A percentile compares a stretch with the other conserved stretches of the same genome.
These are phyloP conservation scores for Notarius quadriscutis DNA, from an alignment of 2,113 vertebrate species.

Conservation along the genomic window DNA sequence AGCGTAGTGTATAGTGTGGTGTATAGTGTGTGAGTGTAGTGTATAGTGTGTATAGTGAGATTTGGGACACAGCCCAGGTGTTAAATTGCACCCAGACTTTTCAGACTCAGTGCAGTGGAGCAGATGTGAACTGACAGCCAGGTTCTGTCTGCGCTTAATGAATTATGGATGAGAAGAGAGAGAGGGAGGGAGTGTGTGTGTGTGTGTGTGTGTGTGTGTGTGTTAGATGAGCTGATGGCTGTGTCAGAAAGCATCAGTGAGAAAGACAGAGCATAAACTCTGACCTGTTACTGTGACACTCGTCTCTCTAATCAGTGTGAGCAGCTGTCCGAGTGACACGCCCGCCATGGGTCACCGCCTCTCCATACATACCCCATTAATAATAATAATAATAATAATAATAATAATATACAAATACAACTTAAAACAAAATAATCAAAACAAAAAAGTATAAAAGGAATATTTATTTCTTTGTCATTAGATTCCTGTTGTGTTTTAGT, in stretches of 20 bases:
- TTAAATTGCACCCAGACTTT: slow-evolving; percentile 10
- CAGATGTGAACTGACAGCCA: slow-evolving; percentile 63
- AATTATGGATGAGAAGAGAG: slow-evolving; percentile 70
- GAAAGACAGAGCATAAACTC: slow-evolving; percentile 66
- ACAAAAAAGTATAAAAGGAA: not conserved
- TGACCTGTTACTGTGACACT: slow-evolving; percentile 68
- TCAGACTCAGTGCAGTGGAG: slow-evolving; percentile 35
- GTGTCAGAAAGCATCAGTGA: slow-evolving; percentile 78
- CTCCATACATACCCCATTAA: not conserved
- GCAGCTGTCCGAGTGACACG: slow-evolving; percentile 77
- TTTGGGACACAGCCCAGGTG: not conserved
- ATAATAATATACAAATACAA: not conserved
- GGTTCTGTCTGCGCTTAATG: slow-evolving; percentile 65
- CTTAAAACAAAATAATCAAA: not conserved
- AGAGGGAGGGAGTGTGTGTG: not conserved
- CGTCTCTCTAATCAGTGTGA: slow-evolving; percentile 82
- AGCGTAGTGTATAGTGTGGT: not conserved
- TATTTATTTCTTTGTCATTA: not conserved
- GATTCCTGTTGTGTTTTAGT: slow-evolving; percentile 70
- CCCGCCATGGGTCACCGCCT: slow-evolving; percentile 81
- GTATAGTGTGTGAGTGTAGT: not conserved
- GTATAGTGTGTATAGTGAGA: not conserved
- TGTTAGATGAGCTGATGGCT: slow-evolving; percentile 60
- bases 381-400: not conserved
- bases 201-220: not conserved